Percentiles rank a stretch among this genome's conserved stretches.
Conservation (phyloP, 2,113 vertebrate genomes). For the human region GRCh38 chr4:82631001-82631500, state of each 20-base stretch:
- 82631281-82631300: background rate
- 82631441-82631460: constrained; percentile 89
- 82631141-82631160: constrained; percentile 32
- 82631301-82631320: fast-evolving
- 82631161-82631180: constrained; percentile 65
- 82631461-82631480: constrained; percentile 89
- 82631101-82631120: too few relatives aligned
- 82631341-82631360: constrained; percentile 87
- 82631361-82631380: constrained; percentile 84
- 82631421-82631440: constrained; percentile 92
- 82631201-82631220: background rate
- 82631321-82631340: constrained; percentile 83
- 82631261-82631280: background rate
- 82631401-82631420: constrained; percentile 89
- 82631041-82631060: too few relatives aligned
- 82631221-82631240: background rate
- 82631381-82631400: constrained; percentile 85
- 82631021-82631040: too few relatives aligned
- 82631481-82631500: constrained; percentile 90
- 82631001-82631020: too few relatives aligned
- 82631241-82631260: background rate
- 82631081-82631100: too few relatives aligned
- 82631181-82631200: constrained; percentile 66
- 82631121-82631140: constrained; percentile 21
- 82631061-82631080: too few relatives aligned